A percentile compares a stretch with the other conserved stretches of the same genome.
These are phyloP conservation scores for Pectinophora gossypiella DNA, from an alignment of 1,140 invertebrate genomes.

Conservation along the genomic window DNA sequence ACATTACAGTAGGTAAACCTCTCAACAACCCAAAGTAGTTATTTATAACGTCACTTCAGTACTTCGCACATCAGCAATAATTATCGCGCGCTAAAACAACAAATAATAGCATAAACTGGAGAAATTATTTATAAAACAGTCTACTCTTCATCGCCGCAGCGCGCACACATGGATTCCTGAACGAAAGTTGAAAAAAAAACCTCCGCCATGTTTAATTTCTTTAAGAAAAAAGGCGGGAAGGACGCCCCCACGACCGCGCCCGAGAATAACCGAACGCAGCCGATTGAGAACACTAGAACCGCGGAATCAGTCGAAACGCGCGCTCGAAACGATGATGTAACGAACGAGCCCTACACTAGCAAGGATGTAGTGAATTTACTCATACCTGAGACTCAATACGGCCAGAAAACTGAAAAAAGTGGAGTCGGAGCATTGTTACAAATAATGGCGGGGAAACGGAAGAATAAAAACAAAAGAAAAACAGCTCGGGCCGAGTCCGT, in stretches of 20 bases:
- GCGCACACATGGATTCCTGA: slow-evolving; percentile 30
- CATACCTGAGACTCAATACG: slow-evolving; percentile 53
- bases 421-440: slow-evolving; percentile 50
- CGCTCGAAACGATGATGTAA: slow-evolving; percentile 33
- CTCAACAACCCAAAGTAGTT: no score
- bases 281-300: slow-evolving; percentile 17
- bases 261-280: slow-evolving; percentile 37
- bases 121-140: slow-evolving; percentile 22
- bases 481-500: slow-evolving; percentile 30
- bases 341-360: slow-evolving; percentile 28
- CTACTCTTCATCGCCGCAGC: slow-evolving; percentile 18
- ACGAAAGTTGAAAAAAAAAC: slow-evolving; percentile 15
- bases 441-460: slow-evolving; percentile 55
- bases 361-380: slow-evolving; percentile 68
- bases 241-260: slow-evolving; percentile 33
- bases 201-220: slow-evolving; percentile 58
- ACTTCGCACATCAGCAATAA: no score
- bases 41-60: no score
- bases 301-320: slow-evolving; percentile 38
- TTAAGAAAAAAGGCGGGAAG: slow-evolving; percentile 60
- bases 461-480: slow-evolving; percentile 44
- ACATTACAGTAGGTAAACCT: no score
- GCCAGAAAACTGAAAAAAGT: slow-evolving; percentile 43
- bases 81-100: no score
- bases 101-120: no score